phyloP scores from a whole-genome alignment of 1,140 invertebrate species.

The Oreohelix idahoensis region DNA sequence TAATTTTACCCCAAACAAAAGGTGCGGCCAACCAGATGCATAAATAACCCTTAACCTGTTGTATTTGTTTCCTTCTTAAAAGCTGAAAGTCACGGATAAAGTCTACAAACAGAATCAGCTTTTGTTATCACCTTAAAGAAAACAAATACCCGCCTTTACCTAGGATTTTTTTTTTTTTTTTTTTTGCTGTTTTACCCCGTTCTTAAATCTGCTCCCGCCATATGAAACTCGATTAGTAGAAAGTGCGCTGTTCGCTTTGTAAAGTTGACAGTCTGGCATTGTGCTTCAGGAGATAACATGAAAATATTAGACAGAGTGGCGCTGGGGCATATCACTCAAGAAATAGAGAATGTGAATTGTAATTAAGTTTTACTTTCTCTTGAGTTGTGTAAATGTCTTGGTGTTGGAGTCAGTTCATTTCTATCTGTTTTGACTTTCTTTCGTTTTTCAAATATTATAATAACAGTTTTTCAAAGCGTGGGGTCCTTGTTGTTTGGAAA shows the following conservation, averaged over 20 bases:
- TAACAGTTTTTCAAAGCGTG: no score
- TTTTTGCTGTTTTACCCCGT: neutral
- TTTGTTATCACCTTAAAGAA: neutral
- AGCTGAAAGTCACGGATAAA: no score
- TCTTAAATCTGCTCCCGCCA: neutral
- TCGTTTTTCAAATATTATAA: no score
- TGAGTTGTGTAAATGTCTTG: no score
- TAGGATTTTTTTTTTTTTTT: neutral
- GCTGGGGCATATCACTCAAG: neutral
- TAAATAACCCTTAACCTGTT: no score
- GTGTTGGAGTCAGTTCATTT: no score
- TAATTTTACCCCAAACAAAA: no score
- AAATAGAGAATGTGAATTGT: neutral
- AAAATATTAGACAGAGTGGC: neutral
- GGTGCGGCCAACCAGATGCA: no score
- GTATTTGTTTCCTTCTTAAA: no score
- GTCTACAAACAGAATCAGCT: no score
- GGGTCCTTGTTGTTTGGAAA: no score
- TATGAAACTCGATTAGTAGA: conserved; percentile 1
- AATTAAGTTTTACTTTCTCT: neutral
- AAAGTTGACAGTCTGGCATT: neutral
- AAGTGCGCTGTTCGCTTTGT: neutral
- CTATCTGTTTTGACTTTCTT: no score
- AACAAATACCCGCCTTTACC: neutral
- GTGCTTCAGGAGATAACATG: neutral